Conservation (phyloP, 2,113 vertebrate genomes). For the Oryzias woworae region DNA sequence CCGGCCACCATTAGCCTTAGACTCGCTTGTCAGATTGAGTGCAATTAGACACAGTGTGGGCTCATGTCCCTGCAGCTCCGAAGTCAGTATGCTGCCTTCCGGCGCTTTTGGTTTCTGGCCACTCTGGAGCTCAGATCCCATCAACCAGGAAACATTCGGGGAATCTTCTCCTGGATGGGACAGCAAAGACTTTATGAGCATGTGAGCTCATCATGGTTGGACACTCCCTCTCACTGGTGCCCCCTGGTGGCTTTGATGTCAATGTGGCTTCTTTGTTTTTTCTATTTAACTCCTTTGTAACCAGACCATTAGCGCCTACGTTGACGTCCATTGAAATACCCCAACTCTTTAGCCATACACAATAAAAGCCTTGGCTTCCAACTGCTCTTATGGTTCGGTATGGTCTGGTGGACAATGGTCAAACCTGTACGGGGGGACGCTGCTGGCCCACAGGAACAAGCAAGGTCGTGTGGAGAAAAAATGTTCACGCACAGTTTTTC, state of each 20-base stretch:
- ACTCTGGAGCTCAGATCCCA: constrained; percentile 8
- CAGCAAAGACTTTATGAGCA: constrained; percentile 32
- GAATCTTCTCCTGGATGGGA: constrained; percentile 17
- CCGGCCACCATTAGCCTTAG: constrained; percentile 39
- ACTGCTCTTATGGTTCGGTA: no score
- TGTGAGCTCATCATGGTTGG: no score
- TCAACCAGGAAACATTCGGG: constrained; percentile 8
- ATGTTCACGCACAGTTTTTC: no score
- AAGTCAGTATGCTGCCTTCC: constrained; percentile 37
- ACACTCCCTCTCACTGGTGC: no score
- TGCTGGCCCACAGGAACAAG: no score
- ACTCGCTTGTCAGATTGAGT: constrained; percentile 34
- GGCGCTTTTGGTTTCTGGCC: constrained; percentile 51
- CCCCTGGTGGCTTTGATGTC: background rate
- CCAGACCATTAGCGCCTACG: no score
- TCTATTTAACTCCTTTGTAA: background rate
- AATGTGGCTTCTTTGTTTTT: background rate
- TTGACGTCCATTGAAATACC: no score
- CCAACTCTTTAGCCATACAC: no score
- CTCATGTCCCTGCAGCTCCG: constrained; percentile 29
- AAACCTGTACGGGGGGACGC: no score
- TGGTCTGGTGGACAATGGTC: no score
- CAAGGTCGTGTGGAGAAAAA: no score
- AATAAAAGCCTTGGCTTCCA: no score
- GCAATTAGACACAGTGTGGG: constrained; percentile 55